Conservation (phyloP, 2,797 vertebrate species). For the Carduelis carduelis region DNA sequence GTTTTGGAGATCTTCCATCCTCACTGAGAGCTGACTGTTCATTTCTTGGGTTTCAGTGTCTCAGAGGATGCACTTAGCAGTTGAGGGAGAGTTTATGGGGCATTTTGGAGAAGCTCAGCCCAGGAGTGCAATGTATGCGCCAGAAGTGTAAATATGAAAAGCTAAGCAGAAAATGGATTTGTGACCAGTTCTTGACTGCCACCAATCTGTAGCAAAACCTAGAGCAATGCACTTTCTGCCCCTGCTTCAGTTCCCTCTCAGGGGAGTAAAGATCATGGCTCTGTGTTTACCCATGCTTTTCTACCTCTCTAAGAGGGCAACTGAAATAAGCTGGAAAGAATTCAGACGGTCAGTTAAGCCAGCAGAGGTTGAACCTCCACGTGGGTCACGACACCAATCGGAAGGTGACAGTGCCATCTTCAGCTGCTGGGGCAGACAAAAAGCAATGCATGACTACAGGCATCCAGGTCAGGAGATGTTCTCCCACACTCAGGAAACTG, state of each 20-base stretch:
- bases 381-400: fast-evolving
- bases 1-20: background rate
- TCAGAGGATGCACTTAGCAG: background rate
- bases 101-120: background rate
- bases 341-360: background rate
- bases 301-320: background rate
- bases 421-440: background rate
- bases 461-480: background rate
- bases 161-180: background rate
- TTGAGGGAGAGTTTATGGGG: background rate
- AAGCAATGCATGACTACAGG: background rate
- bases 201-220: background rate
- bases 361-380: background rate
- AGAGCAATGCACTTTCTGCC: background rate
- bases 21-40: background rate
- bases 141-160: background rate
- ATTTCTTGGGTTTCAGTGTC: background rate
- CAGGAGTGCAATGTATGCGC: background rate
- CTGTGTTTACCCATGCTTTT: background rate
- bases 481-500: background rate
- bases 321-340: background rate
- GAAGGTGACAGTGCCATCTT: background rate
- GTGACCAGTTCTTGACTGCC: background rate
- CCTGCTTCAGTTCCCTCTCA: background rate
- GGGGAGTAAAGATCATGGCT: background rate